These are phyloP conservation scores for Falco columbarius DNA, from an alignment of 2,797 vertebrate species.

Conservation along the genomic window DNA sequence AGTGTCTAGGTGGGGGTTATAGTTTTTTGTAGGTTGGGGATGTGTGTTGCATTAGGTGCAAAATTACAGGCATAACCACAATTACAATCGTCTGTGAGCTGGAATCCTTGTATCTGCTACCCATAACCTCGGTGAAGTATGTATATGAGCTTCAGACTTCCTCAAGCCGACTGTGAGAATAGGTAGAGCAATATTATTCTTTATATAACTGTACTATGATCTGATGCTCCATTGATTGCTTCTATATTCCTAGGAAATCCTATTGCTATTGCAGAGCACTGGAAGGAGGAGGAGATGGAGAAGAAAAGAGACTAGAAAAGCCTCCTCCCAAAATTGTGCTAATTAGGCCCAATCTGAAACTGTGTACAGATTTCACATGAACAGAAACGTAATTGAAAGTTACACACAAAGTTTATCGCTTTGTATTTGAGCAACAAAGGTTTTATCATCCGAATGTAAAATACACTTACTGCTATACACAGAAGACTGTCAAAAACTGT, in stretches of 20 bases:
- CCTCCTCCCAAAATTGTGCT: accelerated
- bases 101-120: not conserved
- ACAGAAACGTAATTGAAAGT: not conserved
- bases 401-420: not conserved
- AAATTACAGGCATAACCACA: not conserved
- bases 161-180: not conserved
- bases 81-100: not conserved
- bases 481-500: not conserved
- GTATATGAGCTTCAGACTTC: not conserved
- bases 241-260: not conserved
- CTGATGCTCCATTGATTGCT: not conserved
- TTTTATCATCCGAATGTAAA: not conserved
- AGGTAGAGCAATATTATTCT: not conserved
- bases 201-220: not conserved
- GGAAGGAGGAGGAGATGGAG: not conserved
- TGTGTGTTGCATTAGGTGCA: not conserved
- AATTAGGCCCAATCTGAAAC: not conserved
- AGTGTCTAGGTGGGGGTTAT: accelerated
- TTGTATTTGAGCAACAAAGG: not conserved
- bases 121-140: not conserved
- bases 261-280: not conserved
- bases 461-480: not conserved
- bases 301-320: not conserved
- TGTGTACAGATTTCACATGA: not conserved
- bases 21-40: accelerated